Evolutionary conservation across 2,888 invertebrate species (phyloP).

Genomic region (Aphidius colemani): DNA sequence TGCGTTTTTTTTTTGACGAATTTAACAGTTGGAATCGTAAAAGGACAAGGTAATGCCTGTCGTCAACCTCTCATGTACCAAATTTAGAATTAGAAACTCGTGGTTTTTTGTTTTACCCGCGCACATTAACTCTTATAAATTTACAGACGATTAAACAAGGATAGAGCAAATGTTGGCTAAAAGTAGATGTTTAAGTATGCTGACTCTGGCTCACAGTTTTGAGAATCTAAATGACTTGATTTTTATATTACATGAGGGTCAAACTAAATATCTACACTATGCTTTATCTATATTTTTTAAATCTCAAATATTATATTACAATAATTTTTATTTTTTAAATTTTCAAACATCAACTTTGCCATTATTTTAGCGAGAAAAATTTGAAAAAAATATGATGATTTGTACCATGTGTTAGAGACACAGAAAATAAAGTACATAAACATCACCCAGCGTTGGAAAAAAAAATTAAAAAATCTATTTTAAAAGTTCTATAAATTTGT

Average conservation of each 20-base stretch:
- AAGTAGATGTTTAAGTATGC: conserved; percentile 48
- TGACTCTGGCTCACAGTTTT: conserved; percentile 18
- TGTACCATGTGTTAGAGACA: too few relatives aligned
- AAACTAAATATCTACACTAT: too few relatives aligned
- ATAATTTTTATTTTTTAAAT: conserved; percentile 2
- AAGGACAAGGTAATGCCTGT: conserved; percentile 23
- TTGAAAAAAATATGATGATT: not conserved
- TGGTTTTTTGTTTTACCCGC: conserved; percentile 37
- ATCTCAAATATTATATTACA: not conserved
- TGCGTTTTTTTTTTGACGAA: conserved; percentile 22
- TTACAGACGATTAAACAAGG: conserved; percentile 25
- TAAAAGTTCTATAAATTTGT: too few relatives aligned
- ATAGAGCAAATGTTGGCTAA: conserved; percentile 48
- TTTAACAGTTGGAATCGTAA: conserved; percentile 19
- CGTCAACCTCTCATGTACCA: conserved; percentile 37
- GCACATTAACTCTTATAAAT: not conserved
- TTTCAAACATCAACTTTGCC: not conserved
- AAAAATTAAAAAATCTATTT: too few relatives aligned
- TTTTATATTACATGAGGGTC: conserved; percentile 16
- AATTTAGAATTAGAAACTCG: conserved; percentile 58
- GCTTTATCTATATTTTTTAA: not conserved
- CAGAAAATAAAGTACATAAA: too few relatives aligned
- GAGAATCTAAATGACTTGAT: conserved; percentile 19
- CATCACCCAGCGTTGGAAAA: too few relatives aligned
- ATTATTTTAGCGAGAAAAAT: not conserved